Percentiles rank a stretch among this genome's conserved stretches.
phyloP scores from a whole-genome alignment of 1,140 invertebrate genomes.

The Melanaphis sacchari region DNA sequence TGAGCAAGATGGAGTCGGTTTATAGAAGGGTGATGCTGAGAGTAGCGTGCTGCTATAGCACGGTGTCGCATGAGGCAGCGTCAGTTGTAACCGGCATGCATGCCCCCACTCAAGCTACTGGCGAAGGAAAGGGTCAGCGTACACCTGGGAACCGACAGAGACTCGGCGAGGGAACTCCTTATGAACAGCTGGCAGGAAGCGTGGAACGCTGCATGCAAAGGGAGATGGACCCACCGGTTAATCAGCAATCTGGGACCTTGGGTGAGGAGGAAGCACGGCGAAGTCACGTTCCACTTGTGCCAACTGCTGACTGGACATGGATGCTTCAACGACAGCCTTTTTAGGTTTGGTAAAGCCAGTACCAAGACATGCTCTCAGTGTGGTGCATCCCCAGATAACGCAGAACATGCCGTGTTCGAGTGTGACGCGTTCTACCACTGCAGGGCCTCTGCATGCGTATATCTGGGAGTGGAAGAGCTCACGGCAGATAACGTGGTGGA shows the following conservation, averaged over 20 bases:
- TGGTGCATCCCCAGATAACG: too few species aligned
- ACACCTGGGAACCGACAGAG: not conserved
- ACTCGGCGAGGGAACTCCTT: not conserved
- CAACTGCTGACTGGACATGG: not conserved
- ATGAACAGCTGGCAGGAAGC: not conserved
- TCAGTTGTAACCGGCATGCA: not conserved
- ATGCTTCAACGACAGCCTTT: too few species aligned
- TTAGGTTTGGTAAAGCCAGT: too few species aligned
- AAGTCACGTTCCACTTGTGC: not conserved
- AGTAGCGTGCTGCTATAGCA: not conserved
- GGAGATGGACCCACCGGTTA: not conserved
- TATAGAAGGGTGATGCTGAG: not conserved
- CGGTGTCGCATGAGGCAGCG: not conserved
- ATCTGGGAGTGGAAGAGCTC: too few species aligned
- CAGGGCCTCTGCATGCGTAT: too few species aligned
- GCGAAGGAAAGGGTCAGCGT: not conserved
- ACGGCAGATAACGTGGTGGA: too few species aligned
- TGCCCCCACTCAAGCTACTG: not conserved
- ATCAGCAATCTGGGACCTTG: not conserved
- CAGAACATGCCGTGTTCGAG: too few species aligned
- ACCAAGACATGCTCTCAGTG: too few species aligned
- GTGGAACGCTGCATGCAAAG: not conserved
- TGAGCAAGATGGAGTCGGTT: not conserved
- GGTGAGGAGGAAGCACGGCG: not conserved
- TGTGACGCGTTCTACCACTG: too few species aligned